Conservation (phyloP, 2,888 invertebrate species). For the Serripes groenlandicus region DNA sequence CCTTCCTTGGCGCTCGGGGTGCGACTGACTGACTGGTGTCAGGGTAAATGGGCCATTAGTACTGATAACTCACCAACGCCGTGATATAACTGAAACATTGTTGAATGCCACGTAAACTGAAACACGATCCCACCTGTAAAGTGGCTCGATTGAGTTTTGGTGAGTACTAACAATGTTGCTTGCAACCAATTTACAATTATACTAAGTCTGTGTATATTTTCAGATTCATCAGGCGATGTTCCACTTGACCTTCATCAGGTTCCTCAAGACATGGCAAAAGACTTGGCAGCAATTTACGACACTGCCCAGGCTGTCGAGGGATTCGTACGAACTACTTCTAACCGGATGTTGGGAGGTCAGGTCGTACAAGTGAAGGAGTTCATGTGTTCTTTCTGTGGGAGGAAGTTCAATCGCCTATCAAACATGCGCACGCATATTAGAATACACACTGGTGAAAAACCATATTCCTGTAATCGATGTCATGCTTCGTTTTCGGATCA, state of each 20-base stretch:
- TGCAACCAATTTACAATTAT: too few species aligned
- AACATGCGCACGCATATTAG: constrained; percentile 25
- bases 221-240: not conserved
- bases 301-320: not conserved
- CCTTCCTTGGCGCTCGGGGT: too few species aligned
- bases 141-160: too few species aligned
- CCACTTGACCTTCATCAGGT: not conserved
- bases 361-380: constrained; percentile 9
- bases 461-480: constrained; percentile 4
- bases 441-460: constrained; percentile 13
- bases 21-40: too few species aligned
- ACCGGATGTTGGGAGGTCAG: not conserved
- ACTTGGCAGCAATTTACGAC: not conserved
- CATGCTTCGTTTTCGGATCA: constrained; percentile 10
- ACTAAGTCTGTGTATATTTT: too few species aligned
- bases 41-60: too few species aligned
- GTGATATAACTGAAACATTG: too few species aligned
- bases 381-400: not conserved
- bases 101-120: too few species aligned
- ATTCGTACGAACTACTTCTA: not conserved
- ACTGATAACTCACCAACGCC: too few species aligned
- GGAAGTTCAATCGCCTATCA: not conserved
- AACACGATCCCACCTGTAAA: too few species aligned
- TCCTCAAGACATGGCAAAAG: not conserved
- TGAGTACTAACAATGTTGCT: too few species aligned